Evolutionary conservation across 2,797 vertebrate genomes (phyloP).

Genomic region (Enteromius fasciolatus): DNA sequence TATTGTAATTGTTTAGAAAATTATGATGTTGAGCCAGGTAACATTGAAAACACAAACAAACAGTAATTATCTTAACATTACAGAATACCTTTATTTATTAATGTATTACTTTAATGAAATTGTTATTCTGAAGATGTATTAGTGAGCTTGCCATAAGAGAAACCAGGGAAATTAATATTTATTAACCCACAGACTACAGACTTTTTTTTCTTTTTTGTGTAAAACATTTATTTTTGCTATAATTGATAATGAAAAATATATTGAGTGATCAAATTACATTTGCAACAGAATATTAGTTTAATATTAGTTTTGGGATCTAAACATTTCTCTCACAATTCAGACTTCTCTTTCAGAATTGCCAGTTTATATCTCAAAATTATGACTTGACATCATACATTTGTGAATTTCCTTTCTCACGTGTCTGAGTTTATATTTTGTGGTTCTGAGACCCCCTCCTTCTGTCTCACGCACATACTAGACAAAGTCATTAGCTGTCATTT

Average conservation of each 20-base stretch:
- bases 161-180: background rate
- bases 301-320: no score
- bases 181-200: no score
- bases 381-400: background rate
- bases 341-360: background rate
- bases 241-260: no score
- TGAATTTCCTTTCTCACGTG: background rate
- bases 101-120: background rate
- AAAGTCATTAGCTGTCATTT: background rate
- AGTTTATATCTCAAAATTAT: background rate
- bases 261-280: background rate
- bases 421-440: background rate
- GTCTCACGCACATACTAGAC: no score
- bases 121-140: background rate
- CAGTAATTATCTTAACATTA: background rate
- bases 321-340: background rate
- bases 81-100: background rate
- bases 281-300: no score
- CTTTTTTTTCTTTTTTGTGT: no score
- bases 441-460: no score
- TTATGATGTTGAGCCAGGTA: background rate
- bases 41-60: background rate
- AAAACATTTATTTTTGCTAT: background rate
- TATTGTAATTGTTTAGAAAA: background rate
- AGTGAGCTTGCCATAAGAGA: background rate